Conservation (phyloP, 2,797 vertebrate genomes). For the Lagorchestes hirsutus region DNA sequence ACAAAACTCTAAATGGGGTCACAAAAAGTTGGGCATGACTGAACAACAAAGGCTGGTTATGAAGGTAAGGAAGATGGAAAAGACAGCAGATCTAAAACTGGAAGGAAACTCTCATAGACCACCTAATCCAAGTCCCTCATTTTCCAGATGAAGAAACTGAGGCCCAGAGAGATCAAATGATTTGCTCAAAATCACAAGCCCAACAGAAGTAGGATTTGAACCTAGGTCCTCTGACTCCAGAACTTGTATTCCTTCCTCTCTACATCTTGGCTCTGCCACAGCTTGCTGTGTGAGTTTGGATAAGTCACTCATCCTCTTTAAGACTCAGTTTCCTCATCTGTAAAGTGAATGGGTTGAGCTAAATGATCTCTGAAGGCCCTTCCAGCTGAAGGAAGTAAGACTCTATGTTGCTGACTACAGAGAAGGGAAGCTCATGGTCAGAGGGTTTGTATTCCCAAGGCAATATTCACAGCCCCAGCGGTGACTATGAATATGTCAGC, state of each 20-base stretch:
- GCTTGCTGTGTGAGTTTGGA: background rate
- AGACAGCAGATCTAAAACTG: background rate
- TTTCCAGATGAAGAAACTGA: constrained; percentile 7
- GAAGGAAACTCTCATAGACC: background rate
- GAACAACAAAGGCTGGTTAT: background rate
- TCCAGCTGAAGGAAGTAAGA: background rate
- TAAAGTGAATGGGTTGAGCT: background rate
- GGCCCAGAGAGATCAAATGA: background rate
- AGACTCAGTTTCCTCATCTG: background rate
- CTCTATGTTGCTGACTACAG: background rate
- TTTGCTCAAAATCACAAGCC: background rate
- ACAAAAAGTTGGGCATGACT: background rate
- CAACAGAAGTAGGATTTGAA: background rate
- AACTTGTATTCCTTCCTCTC: background rate
- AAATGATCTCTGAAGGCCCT: background rate
- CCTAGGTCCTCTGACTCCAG: background rate
- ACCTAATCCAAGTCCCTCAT: background rate
- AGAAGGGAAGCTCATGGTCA: background rate
- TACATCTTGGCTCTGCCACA: background rate
- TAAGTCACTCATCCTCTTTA: background rate
- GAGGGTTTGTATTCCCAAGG: no score
- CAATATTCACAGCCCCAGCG: no score
- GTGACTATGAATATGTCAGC: no score
- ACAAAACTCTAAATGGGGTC: background rate
- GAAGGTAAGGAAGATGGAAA: background rate